These are phyloP conservation scores for Drosophila paracracens DNA, from an alignment of 2,888 invertebrate genomes.

Conservation along the genomic window DNA sequence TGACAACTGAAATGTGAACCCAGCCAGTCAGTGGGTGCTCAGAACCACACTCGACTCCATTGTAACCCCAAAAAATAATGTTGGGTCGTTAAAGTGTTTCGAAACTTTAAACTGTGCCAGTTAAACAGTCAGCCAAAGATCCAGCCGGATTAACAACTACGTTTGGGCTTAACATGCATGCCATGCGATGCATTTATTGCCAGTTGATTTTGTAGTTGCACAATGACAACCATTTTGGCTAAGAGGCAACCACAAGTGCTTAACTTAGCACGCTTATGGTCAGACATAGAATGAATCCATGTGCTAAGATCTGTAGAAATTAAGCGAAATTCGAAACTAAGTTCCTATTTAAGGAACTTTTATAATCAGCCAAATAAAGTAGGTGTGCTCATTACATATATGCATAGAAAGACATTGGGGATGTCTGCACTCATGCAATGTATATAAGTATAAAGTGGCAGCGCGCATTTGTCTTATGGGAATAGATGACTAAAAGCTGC, in stretches of 20 bases:
- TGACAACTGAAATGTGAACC: constrained; percentile 53
- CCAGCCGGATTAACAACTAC: constrained; percentile 38
- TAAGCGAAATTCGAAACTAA: background rate
- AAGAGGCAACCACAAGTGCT: constrained; percentile 21
- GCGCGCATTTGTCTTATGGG: background rate
- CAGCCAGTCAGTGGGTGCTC: background rate
- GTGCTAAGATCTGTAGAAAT: background rate
- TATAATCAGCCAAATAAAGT: background rate
- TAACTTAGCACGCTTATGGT: constrained; percentile 39
- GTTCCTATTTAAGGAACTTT: background rate
- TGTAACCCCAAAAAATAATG: constrained; percentile 21
- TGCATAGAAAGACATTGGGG: background rate
- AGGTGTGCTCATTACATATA: background rate
- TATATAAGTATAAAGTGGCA: background rate
- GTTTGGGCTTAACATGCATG: constrained; percentile 30
- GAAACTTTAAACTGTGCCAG: constrained; percentile 53
- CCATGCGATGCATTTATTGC: constrained; percentile 3
- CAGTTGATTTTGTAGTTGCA: constrained; percentile 2
- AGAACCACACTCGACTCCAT: constrained; percentile 2
- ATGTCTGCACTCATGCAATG: background rate
- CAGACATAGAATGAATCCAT: constrained; percentile 9
- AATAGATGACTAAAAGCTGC: background rate
- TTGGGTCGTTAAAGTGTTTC: background rate
- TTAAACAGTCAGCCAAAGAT: constrained; percentile 21
- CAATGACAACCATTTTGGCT: constrained; percentile 41